Percentiles rank a stretch among this genome's conserved stretches.
phyloP scores from a whole-genome alignment of 2,797 vertebrate genomes.

The Echeneis naucrates region DNA sequence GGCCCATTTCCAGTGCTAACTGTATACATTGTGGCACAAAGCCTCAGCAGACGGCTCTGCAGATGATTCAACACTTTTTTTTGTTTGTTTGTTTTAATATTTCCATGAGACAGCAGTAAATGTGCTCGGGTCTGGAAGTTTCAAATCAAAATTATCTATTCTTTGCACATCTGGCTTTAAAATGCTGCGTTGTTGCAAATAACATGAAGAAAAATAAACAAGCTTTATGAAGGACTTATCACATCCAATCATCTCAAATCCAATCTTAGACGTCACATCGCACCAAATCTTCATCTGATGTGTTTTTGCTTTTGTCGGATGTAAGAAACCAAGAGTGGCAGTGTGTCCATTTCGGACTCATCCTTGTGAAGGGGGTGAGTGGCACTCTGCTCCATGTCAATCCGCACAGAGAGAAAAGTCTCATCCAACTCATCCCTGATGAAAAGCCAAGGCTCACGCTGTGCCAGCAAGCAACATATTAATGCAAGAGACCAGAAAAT shows the following conservation, averaged over 20 bases:
- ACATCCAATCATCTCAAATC: conserved; percentile 76
- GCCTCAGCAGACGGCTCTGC: neutral
- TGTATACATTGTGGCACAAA: neutral
- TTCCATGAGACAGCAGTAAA: conserved; percentile 36
- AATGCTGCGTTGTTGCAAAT: conserved; percentile 57
- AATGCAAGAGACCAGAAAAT: conserved; percentile 48
- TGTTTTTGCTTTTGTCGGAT: conserved; percentile 44
- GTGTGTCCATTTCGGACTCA: neutral
- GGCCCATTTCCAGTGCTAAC: neutral
- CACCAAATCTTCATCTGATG: conserved; percentile 49
- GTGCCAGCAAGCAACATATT: conserved; percentile 28
- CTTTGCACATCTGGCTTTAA: conserved; percentile 56
- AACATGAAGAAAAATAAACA: conserved; percentile 63
- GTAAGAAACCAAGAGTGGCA: neutral
- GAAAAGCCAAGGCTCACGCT: conserved; percentile 44
- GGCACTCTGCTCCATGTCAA: neutral
- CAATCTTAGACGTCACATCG: conserved; percentile 59
- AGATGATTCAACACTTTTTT: no score
- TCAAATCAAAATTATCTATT: conserved; percentile 52
- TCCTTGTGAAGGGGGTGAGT: neutral
- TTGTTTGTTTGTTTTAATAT: conserved; percentile 34
- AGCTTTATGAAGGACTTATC: conserved; percentile 68
- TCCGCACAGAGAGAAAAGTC: conserved; percentile 18
- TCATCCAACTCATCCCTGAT: conserved; percentile 48
- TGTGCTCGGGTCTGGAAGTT: conserved; percentile 16